Evolutionary conservation across 1,140 invertebrate species (phyloP).

Genomic region (Solenopsis fugax): DNA sequence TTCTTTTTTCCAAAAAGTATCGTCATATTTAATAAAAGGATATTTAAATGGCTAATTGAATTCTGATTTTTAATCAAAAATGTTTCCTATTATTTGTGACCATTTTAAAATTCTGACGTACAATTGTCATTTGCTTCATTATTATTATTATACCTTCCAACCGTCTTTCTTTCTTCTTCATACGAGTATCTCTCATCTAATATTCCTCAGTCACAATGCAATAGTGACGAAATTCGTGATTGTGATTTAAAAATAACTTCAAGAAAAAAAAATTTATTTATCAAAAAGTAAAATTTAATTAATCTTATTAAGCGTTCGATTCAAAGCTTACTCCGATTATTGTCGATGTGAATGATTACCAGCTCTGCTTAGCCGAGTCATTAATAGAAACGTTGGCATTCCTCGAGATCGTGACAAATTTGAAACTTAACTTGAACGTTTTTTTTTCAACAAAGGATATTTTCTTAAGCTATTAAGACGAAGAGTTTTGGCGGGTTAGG

Average conservation of each 20-base stretch:
- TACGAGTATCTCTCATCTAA: neutral
- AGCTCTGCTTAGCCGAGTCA: neutral
- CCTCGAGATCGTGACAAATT: slow-evolving; percentile 6
- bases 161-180: neutral
- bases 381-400: neutral
- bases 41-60: neutral
- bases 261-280: slow-evolving; percentile 3
- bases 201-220: neutral
- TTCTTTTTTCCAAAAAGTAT: neutral
- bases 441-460: slow-evolving; percentile 50
- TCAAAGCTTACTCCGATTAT: neutral
- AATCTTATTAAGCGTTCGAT: neutral
- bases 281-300: neutral
- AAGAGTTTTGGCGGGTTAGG: slow-evolving; percentile 17
- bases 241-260: neutral
- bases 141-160: neutral
- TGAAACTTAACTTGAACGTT: neutral
- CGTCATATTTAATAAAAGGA: neutral
- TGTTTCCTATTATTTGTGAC: neutral
- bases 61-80: slow-evolving; percentile 13
- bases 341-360: neutral
- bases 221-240: neutral
- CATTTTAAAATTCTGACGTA: neutral
- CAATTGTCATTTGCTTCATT: slow-evolving; percentile 28
- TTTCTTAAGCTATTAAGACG: slow-evolving; percentile 51